These are phyloP conservation scores for Burhinus oedicnemus DNA, from an alignment of 2,113 vertebrate species.

Conservation along the genomic window DNA sequence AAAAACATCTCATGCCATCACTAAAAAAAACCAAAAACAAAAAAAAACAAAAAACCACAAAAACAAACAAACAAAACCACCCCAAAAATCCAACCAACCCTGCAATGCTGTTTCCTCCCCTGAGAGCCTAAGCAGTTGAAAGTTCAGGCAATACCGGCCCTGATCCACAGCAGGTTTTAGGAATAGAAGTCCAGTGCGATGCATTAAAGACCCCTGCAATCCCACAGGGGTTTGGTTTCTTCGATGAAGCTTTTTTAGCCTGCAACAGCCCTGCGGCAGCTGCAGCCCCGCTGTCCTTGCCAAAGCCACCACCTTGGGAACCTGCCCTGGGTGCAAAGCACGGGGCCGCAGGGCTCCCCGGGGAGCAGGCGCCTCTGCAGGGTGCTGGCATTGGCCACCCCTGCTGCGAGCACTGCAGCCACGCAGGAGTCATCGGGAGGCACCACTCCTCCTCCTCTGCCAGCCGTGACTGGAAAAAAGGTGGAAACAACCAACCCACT, in stretches of 20 bases:
- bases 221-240: neutral
- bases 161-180: neutral
- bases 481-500: neutral
- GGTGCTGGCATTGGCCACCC: neutral
- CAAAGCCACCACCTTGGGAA: neutral
- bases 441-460: neutral
- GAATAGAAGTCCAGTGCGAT: neutral
- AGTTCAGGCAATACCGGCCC: neutral
- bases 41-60: neutral
- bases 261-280: neutral
- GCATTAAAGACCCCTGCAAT: neutral
- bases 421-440: neutral
- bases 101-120: neutral
- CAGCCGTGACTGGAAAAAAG: neutral
- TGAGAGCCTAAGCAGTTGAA: neutral
- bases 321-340: neutral
- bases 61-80: neutral
- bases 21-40: neutral
- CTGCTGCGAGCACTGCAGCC: neutral
- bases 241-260: neutral
- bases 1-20: neutral
- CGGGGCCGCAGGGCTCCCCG: fast-evolving
- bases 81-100: neutral
- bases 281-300: neutral
- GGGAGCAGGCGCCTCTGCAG: fast-evolving